Evolutionary conservation across 2,888 invertebrate genomes (phyloP).

Genomic region (Beris morrisii): DNA sequence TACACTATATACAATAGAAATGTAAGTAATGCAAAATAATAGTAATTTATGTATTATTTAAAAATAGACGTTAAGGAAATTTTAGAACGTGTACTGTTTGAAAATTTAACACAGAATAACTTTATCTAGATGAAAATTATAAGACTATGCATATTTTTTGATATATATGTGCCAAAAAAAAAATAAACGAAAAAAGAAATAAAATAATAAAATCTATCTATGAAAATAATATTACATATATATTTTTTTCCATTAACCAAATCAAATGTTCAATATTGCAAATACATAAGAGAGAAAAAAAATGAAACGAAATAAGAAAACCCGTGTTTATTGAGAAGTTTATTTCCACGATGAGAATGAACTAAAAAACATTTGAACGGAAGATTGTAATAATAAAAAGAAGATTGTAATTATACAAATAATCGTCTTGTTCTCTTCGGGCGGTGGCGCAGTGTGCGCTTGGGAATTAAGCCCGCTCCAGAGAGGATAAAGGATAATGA

Average conservation of each 20-base stretch:
- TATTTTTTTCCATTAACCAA: conserved; percentile 24
- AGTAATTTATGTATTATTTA: no score
- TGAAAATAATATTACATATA: conserved; percentile 4
- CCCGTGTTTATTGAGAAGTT: conserved; percentile 7
- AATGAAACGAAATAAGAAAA: conserved; percentile 1
- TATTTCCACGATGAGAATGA: conserved; percentile 9
- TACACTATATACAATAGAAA: no score
- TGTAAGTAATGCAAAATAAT: no score
- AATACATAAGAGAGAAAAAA: conserved; percentile 9
- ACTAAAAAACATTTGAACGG: neutral
- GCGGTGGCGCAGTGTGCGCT: no score
- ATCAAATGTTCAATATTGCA: neutral
- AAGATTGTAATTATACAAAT: no score
- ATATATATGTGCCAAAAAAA: conserved; percentile 28
- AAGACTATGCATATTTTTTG: conserved; percentile 31
- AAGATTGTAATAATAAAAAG: no score
- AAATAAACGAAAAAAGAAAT: conserved; percentile 9
- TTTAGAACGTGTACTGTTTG: no score
- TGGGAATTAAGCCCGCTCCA: no score
- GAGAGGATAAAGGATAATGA: no score
- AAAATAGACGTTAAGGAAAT: no score
- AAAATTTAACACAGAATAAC: no score
- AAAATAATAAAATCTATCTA: conserved; percentile 21
- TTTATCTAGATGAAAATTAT: conserved; percentile 13
- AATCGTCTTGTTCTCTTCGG: no score